Conservation (phyloP, 1,140 invertebrate genomes). For the Hetaerina americana region DNA sequence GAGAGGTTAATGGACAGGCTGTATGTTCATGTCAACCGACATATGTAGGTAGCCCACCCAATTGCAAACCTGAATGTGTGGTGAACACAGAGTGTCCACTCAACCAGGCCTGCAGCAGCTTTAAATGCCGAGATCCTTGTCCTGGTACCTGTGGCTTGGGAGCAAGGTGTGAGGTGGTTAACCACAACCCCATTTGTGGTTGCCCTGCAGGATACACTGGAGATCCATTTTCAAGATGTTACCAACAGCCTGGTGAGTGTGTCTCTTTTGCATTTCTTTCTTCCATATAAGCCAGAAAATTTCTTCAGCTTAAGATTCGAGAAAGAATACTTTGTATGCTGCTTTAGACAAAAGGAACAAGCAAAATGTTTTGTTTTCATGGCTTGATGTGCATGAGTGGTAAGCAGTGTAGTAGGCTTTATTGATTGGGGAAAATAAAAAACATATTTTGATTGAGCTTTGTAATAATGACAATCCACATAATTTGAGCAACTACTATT, state of each 20-base stretch:
- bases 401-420: too few relatives aligned
- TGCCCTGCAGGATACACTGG: constrained; percentile 31
- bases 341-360: too few relatives aligned
- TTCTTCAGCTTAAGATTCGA: too few relatives aligned
- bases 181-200: constrained; percentile 33
- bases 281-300: too few relatives aligned
- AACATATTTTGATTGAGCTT: too few relatives aligned
- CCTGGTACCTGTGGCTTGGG: constrained; percentile 39
- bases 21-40: constrained; percentile 25
- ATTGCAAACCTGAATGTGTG: constrained; percentile 24
- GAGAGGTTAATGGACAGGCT: constrained; percentile 23
- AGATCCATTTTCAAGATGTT: constrained; percentile 33
- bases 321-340: too few relatives aligned
- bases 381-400: too few relatives aligned
- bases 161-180: constrained; percentile 36
- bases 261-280: neutral
- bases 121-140: constrained; percentile 45
- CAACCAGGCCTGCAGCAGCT: constrained; percentile 41
- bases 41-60: constrained; percentile 26
- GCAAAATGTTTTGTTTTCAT: too few relatives aligned
- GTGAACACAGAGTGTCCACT: constrained; percentile 28
- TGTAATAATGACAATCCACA: too few relatives aligned
- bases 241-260: constrained; percentile 22
- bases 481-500: too few relatives aligned
- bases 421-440: too few relatives aligned